These are phyloP conservation scores for Limnephilus rhombicus DNA, from an alignment of 2,888 invertebrate species.

Conservation along the genomic window DNA sequence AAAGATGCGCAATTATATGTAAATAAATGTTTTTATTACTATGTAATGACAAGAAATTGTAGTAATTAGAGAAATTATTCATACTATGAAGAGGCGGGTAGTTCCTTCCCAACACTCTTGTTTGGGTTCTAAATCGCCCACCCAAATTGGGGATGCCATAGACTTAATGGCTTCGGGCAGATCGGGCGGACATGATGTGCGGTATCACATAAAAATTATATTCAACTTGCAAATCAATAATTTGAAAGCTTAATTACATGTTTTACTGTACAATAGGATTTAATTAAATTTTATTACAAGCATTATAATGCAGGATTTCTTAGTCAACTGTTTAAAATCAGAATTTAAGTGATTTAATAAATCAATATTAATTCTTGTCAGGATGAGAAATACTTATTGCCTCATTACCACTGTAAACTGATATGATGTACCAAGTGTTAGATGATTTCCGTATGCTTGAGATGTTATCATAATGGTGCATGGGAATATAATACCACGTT, in stretches of 20 bases:
- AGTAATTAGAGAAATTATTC: not conserved
- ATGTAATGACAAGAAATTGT: not conserved
- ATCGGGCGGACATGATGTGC: not conserved
- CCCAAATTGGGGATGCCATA: not conserved
- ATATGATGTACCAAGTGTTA: conserved; percentile 24
- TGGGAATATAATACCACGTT: not conserved
- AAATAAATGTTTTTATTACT: too few species aligned
- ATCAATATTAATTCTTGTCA: not conserved
- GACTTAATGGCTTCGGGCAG: not conserved
- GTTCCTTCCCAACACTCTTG: not conserved
- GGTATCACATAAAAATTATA: too few species aligned
- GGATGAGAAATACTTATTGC: conserved; percentile 19
- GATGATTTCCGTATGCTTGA: conserved; percentile 48
- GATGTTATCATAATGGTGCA: conserved; percentile 29
- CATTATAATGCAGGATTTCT: not conserved
- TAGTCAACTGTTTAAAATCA: not conserved
- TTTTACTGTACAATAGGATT: not conserved
- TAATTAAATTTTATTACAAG: not conserved
- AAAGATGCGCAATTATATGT: too few species aligned
- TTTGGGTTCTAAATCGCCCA: not conserved
- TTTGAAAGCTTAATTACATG: too few species aligned
- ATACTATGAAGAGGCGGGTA: not conserved
- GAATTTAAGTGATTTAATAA: not conserved
- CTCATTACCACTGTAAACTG: conserved; percentile 32
- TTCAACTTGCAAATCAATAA: too few species aligned